Evolutionary conservation across 2,113 vertebrate species (phyloP).

Genomic region (Erythrocercus mccallii): DNA sequence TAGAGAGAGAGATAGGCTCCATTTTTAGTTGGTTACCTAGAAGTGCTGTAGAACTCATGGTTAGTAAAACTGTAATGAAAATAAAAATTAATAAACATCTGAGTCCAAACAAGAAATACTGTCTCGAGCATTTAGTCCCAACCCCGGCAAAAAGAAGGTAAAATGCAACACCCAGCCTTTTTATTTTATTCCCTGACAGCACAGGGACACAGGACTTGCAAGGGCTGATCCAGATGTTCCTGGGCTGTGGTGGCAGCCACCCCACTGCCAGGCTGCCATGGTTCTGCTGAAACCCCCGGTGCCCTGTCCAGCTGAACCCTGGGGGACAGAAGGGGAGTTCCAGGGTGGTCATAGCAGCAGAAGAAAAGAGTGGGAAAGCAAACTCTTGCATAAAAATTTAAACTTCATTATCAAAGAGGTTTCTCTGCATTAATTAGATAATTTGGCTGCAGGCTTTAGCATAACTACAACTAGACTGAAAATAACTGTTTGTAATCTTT

Average conservation of each 20-base stretch:
- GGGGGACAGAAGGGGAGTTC: fast-evolving
- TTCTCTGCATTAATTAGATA: neutral
- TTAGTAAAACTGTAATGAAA: no score
- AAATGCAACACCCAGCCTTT: neutral
- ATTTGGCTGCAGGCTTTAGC: neutral
- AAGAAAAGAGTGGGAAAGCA: fast-evolving
- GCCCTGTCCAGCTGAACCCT: fast-evolving
- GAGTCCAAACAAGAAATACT: no score
- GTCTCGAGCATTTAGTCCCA: no score
- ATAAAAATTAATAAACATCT: no score
- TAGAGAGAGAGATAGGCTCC: no score
- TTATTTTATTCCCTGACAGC: neutral
- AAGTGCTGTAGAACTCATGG: no score
- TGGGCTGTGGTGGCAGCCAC: neutral
- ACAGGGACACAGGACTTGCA: neutral
- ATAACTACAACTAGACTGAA: neutral
- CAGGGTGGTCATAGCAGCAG: neutral
- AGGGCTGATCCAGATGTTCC: fast-evolving
- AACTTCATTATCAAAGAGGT: neutral
- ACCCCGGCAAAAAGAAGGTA: no score
- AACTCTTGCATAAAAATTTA: neutral
- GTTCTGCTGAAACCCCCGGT: neutral
- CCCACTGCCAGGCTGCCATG: fast-evolving
- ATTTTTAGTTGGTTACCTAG: no score
- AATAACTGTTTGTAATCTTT: neutral